Evolutionary conservation across 1,140 invertebrate genomes (phyloP).

Genomic region (Maconellicoccus hirsutus): DNA sequence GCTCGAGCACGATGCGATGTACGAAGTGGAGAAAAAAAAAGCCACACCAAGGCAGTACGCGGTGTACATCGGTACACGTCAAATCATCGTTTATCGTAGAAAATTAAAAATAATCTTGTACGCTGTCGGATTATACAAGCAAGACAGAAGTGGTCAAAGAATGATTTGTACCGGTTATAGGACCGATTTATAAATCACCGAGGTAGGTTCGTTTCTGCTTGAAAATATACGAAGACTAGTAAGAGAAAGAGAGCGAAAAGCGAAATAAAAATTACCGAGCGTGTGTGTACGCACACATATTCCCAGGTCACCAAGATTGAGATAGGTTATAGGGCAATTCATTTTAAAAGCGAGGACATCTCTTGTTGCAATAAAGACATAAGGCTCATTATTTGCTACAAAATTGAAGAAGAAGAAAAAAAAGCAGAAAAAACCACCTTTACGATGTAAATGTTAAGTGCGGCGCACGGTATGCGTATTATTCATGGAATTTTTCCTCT

Average conservation of each 20-base stretch:
- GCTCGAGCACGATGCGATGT: background rate
- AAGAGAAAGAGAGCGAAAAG: background rate
- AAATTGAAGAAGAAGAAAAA: constrained; percentile 21
- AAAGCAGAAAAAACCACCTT: too few relatives aligned
- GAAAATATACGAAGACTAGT: background rate
- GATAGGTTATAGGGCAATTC: constrained; percentile 22
- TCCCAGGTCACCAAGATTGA: constrained; percentile 21
- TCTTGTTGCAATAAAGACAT: constrained; percentile 21
- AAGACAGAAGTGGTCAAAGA: constrained; percentile 22
- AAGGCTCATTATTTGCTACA: constrained; percentile 19
- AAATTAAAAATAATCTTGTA: constrained; percentile 17
- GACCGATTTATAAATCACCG: constrained; percentile 20
- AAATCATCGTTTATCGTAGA: constrained; percentile 1
- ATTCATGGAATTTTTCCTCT: constrained; percentile 18
- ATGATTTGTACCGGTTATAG: constrained; percentile 20
- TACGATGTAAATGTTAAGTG: background rate
- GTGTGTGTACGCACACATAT: constrained; percentile 11
- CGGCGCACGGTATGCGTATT: constrained; percentile 20
- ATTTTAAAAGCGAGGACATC: constrained; percentile 22
- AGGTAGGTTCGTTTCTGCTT: constrained; percentile 1
- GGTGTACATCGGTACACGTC: background rate
- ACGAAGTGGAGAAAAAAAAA: background rate
- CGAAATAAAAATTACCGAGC: constrained; percentile 1
- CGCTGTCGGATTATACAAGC: background rate
- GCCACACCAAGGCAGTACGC: background rate